Evolutionary conservation across 2,113 vertebrate genomes (phyloP), one percentile per base, ranked within the genome.

Genomic region (Marcusenius ussheri): DNA sequence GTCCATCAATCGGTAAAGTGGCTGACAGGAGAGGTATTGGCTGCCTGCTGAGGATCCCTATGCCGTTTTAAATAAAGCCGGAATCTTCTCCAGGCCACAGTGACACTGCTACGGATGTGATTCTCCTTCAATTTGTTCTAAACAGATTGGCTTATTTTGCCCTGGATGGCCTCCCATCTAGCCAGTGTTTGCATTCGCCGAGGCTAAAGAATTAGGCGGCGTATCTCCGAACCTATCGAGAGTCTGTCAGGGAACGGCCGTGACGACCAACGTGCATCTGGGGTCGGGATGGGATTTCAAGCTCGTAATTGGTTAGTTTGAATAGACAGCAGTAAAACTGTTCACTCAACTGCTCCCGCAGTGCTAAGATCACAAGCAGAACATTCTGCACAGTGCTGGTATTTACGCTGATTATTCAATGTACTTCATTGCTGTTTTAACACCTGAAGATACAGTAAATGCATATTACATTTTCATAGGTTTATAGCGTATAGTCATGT

Each of bases 11-110:
- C 21, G 17, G 21, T 19, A 5, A 17, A 24, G 10, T 56, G 89
- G 87, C 49, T 88, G 89, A 88, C 85, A 90, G 58, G 10, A 31
- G 42, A 42, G 19, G 83, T 88, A 88, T 89, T 88, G 80, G 87
- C 35, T 83, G 62, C 70, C 51, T 5, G 77, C 46, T 45, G 4
- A 39, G 83, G 15, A 56, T 39, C 87, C 66, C 35, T 42, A 77
- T 39, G 42, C 15, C 0, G 8, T 35, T 88, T 88, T 62, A 90
- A 90, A 90, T 88, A 66, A 62, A 90, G 46, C 49, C 9, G 31
- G 62, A 27, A 47, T 50, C 87, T 70, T 90, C 58, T 87, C 39
- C 19, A 5, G 27, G 10, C 51, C 49, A 11, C 47, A 90, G 87
- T 21, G 50, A 31, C 31, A 21, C n/a, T 0, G 31, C 27, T 87